Base-by-base conservation (phyloP, 2,113 vertebrate genomes). In the Clarias gariepinus region DNA sequence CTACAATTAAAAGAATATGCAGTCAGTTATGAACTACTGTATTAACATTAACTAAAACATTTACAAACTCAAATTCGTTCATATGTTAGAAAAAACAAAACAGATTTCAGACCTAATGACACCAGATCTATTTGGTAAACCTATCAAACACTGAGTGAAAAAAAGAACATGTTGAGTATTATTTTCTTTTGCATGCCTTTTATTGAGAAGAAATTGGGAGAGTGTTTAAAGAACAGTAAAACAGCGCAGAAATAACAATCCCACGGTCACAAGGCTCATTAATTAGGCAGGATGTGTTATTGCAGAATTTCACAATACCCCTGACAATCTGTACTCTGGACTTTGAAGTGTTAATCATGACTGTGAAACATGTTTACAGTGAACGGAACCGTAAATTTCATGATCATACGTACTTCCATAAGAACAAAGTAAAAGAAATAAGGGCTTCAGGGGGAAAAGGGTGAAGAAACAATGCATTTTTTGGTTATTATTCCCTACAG, bases 261-360 rank as follows among this genome's bases (percentile, higher is more conserved):
- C 33, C 89, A 86, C 69, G 85, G 89, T 90, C 87, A 88, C 82
- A 86, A 57, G 77, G 53, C 86, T 88, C 77, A 88, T 86, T 88
- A 90, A 86, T 90, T 88, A 90, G 78, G 76, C 78, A 68, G 71
- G 68, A 61, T 36, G 23, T 87, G 86, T 83, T 77, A 36, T 53
- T 86, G 81, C 81, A 73, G 89, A 88, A 87, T 78, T 87, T 83
- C 89, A 88, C 77, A 84, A 88, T 81, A 78, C 85, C 85, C 85
- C 58, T 80, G 79, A 90, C 82, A 83, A 87, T 73, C 66, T 86
- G 81, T 15, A 64, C 68, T 80, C 77, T 53, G 61, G 71, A 81
- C 89, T 90, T 88, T 86, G 87, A 90, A 88, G 88, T 90, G 85
- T 90, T 88, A 90, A 90, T 90, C 63, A 81, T 71, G 82, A 84